Percentiles rank a stretch among this genome's conserved stretches.
phyloP scores from a whole-genome alignment of 64 coral and sea anemone genomes.

The Stichodactyla helianthus region DNA sequence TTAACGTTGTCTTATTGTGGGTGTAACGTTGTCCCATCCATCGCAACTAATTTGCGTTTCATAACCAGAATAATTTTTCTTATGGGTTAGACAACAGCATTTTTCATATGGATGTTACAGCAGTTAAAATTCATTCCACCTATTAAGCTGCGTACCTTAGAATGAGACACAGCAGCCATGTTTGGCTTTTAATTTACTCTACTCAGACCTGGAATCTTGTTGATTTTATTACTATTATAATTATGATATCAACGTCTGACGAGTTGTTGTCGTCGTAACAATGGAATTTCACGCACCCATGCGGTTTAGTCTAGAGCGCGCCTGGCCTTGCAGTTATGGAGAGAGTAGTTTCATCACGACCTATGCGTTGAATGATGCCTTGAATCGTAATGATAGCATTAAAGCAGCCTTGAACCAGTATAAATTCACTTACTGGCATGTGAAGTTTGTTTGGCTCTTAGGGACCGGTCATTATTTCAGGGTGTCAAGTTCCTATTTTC shows the following conservation, averaged over 20 bases:
- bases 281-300: neutral
- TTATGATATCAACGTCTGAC: neutral
- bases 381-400: neutral
- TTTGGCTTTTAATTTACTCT: neutral
- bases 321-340: neutral
- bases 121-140: too few relatives aligned
- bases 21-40: too few relatives aligned
- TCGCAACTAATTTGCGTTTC: too few relatives aligned
- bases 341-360: neutral
- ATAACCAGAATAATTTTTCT: too few relatives aligned
- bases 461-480: too few relatives aligned
- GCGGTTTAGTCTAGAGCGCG: neutral
- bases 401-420: neutral
- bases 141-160: neutral
- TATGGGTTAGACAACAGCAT: too few relatives aligned
- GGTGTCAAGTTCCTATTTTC: too few relatives aligned
- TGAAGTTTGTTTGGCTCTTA: too few relatives aligned
- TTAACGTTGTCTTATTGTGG: too few relatives aligned
- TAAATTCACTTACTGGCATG: too few relatives aligned
- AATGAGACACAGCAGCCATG: neutral
- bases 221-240: neutral
- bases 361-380: too few relatives aligned
- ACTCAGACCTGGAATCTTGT: neutral
- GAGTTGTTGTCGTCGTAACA: neutral
- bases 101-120: too few relatives aligned